Percentiles rank a stretch among this genome's conserved stretches.
These are phyloP conservation scores for Cydia splendana DNA, from an alignment of 1,140 invertebrate species.

Conservation along the genomic window DNA sequence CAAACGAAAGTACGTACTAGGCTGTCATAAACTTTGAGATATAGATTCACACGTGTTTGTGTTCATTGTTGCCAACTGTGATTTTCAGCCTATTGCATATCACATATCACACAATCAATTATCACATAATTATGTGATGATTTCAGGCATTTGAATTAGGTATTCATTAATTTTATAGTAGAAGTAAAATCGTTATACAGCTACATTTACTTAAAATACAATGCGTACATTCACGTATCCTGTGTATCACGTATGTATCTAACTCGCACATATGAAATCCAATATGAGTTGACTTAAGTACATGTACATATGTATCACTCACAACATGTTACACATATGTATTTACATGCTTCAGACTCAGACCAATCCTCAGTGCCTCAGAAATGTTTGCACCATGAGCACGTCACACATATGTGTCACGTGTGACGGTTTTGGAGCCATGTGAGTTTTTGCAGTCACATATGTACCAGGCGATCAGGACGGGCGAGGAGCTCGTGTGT, in stretches of 20 bases:
- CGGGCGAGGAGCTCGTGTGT: constrained; percentile 49
- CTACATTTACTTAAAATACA: not conserved
- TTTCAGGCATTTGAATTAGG: not conserved
- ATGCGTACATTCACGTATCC: not conserved
- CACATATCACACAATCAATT: too few relatives aligned
- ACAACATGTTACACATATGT: constrained; percentile 34
- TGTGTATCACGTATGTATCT: not conserved
- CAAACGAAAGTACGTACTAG: constrained; percentile 59
- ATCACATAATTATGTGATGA: not conserved
- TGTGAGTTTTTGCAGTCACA: constrained; percentile 71
- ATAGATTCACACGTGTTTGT: constrained; percentile 33
- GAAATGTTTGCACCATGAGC: constrained; percentile 7
- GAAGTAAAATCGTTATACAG: not conserved
- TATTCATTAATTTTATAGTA: too few relatives aligned
- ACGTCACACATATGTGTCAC: constrained; percentile 42
- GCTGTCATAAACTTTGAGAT: constrained; percentile 43
- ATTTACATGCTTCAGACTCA: not conserved
- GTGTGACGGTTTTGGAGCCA: constrained; percentile 57
- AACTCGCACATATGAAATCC: too few relatives aligned
- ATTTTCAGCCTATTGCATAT: not conserved
- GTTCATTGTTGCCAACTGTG: not conserved
- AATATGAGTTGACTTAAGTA: not conserved
- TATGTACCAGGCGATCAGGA: constrained; percentile 64
- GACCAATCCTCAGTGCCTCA: not conserved
- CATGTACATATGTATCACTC: not conserved